phyloP scores from a whole-genome alignment of 2,113 vertebrate genomes.

The Eptesicus fuscus region DNA sequence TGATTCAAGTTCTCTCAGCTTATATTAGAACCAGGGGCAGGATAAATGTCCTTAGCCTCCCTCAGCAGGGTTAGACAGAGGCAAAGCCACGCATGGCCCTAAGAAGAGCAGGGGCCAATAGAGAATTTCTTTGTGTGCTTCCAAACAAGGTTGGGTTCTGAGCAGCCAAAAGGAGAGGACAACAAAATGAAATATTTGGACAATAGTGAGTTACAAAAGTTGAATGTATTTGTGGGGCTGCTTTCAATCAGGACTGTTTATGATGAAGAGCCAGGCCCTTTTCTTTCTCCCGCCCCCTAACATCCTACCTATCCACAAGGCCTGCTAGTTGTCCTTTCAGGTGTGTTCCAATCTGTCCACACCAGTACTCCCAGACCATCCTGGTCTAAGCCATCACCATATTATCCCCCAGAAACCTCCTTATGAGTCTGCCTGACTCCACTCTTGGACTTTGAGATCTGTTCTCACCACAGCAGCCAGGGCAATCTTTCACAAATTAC shows the following conservation, averaged over 20 bases:
- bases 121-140: neutral
- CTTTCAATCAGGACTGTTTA: neutral
- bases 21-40: neutral
- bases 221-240: neutral
- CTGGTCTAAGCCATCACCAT: neutral
- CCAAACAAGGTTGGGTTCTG: neutral
- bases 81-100: neutral
- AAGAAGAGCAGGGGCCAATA: neutral
- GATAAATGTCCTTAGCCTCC: neutral
- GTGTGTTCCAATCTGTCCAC: neutral
- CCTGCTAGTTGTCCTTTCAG: neutral
- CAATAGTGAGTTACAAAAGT: neutral
- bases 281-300: neutral
- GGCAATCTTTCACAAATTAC: neutral
- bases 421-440: neutral
- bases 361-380: too few species aligned
- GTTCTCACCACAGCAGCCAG: neutral
- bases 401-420: neutral
- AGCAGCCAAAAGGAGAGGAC: neutral
- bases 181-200: neutral
- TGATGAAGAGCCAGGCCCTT: neutral
- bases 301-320: neutral
- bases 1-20: neutral
- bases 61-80: neutral
- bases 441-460: neutral